phyloP scores from a whole-genome alignment of 2,113 vertebrate genomes.

The Poeciliopsis turrubarensis region DNA sequence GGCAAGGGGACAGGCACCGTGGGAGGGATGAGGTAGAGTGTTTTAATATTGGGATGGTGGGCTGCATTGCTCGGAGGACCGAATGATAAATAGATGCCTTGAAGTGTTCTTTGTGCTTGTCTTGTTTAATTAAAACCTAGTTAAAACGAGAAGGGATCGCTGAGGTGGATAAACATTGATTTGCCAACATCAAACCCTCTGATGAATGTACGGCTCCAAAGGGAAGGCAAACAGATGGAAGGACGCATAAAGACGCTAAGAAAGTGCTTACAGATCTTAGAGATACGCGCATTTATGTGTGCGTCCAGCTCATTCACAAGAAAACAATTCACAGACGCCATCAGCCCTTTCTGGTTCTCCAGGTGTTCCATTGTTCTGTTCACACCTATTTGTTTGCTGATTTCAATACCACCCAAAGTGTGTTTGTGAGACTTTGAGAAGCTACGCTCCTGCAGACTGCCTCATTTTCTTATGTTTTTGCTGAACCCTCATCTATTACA shows the following conservation, averaged over 20 bases:
- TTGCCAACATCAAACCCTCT: slow-evolving; percentile 71
- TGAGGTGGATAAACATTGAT: slow-evolving; percentile 67
- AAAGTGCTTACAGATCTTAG: slow-evolving; percentile 38
- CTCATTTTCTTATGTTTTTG: slow-evolving; percentile 63
- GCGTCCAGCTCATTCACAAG: slow-evolving; percentile 13
- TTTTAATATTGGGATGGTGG: slow-evolving; percentile 12
- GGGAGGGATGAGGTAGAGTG: not conserved
- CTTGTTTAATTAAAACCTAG: slow-evolving; percentile 66
- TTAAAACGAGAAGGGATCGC: slow-evolving; percentile 58
- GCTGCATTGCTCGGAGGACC: slow-evolving; percentile 43
- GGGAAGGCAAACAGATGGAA: slow-evolving; percentile 40
- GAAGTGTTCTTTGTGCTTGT: slow-evolving; percentile 51
- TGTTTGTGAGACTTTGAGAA: slow-evolving; percentile 53
- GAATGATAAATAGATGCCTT: slow-evolving; percentile 58
- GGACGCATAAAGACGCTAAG: slow-evolving; percentile 35
- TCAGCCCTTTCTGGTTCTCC: slow-evolving; percentile 35
- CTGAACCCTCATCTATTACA: slow-evolving; percentile 77
- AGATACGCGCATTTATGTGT: slow-evolving; percentile 4
- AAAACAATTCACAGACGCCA: slow-evolving; percentile 37
- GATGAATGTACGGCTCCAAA: slow-evolving; percentile 51
- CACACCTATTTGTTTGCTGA: slow-evolving; percentile 52
- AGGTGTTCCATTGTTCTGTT: slow-evolving; percentile 69
- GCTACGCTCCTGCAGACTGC: slow-evolving; percentile 60
- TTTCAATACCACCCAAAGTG: slow-evolving; percentile 56
- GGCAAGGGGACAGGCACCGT: not conserved